Evolutionary conservation across 2,888 invertebrate species (phyloP).

Genomic region (Pterobdella sp.): DNA sequence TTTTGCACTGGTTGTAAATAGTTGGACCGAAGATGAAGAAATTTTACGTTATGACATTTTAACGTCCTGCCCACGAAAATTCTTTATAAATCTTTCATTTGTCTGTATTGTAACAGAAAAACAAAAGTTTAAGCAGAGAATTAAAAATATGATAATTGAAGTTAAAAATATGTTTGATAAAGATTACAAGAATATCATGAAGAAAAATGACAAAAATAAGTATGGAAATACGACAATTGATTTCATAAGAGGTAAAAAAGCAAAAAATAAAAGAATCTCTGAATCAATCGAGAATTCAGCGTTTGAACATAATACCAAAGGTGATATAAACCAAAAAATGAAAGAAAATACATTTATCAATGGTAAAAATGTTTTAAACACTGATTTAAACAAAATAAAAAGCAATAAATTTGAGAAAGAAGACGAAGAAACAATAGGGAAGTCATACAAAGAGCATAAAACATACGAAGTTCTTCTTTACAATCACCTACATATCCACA

Average conservation of each 20-base stretch:
- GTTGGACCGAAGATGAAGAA: slow-evolving; percentile 23
- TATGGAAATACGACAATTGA: no score
- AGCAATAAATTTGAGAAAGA: no score
- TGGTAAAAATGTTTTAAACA: background rate
- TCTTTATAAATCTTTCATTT: slow-evolving; percentile 3
- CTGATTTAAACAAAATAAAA: no score
- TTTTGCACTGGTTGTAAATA: slow-evolving; percentile 15
- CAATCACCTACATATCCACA: background rate
- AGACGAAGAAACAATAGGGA: background rate
- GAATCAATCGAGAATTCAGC: no score
- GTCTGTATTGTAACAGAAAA: background rate
- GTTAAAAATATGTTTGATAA: no score
- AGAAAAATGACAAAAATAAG: no score
- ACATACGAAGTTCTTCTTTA: background rate
- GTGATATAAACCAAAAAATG: background rate
- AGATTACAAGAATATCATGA: no score
- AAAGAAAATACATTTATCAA: background rate
- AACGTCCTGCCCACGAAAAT: slow-evolving; percentile 15
- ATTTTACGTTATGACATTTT: slow-evolving; percentile 20
- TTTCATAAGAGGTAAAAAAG: no score
- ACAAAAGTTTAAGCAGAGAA: no score
- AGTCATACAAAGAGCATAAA: background rate
- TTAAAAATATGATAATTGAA: no score
- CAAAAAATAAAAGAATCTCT: no score
- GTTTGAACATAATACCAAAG: no score